phyloP scores from a whole-genome alignment of 1,140 invertebrate species.

The Aphelenchoides besseyi region DNA sequence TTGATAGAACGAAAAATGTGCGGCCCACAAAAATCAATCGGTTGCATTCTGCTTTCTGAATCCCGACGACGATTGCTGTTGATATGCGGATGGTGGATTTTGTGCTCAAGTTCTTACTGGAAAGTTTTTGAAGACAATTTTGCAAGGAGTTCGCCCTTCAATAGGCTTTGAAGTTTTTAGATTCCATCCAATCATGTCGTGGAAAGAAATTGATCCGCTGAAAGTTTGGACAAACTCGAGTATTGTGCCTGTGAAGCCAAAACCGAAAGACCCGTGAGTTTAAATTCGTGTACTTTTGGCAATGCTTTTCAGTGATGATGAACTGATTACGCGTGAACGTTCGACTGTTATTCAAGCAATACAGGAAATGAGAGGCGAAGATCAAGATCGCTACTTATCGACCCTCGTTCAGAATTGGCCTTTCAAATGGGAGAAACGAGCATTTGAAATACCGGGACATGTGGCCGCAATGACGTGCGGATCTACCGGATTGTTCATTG shows the following conservation, averaged over 20 bases:
- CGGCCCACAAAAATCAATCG: too few species aligned
- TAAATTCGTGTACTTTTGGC: conserved; percentile 11
- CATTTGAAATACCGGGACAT: neutral
- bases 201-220: conserved; percentile 37
- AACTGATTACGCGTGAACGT: neutral
- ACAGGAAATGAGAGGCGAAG: conserved; percentile 15
- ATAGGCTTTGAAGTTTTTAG: neutral
- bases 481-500: neutral
- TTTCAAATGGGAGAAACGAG: conserved; percentile 20
- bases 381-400: conserved; percentile 21
- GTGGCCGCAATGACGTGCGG: neutral
- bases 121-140: too few species aligned
- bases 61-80: too few species aligned
- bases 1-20: too few species aligned
- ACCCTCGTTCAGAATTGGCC: conserved; percentile 23
- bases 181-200: conserved; percentile 21
- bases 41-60: too few species aligned
- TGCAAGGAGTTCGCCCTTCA: too few species aligned
- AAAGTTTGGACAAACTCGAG: conserved; percentile 28
- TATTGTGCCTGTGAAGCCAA: conserved; percentile 13
- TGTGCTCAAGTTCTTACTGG: too few species aligned
- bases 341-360: conserved; percentile 18
- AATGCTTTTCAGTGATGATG: conserved; percentile 12
- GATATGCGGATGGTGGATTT: too few species aligned
- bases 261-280: conserved; percentile 12